Base-by-base conservation (phyloP, 2,888 invertebrate species). In the Laothoe populi region DNA sequence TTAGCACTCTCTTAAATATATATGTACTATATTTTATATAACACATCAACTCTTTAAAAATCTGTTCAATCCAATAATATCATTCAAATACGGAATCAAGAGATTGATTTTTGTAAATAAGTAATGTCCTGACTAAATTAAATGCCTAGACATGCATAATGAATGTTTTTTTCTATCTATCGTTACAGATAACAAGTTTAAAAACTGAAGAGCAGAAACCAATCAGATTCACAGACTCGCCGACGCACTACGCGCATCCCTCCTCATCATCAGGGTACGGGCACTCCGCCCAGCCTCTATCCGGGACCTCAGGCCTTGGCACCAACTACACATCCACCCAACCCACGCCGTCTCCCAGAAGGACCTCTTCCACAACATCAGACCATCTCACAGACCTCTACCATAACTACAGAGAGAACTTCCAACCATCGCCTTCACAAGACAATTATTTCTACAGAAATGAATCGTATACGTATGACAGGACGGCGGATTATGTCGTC, bases 191-290 rank as follows among this genome's bases (percentile, higher is more conserved):
- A 63, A 81, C 90, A 2, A 87, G 88, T 57, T 79, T 94, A 8
- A 94, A 93, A 75, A 80, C 90, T 19, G 94, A 94, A 60, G 95
- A 94, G 66, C 93, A 93, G 70, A 95, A 95, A 72, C 95, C 96
- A 0, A 86, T 96, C 58, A 91, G 96, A 62, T 96, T 96, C 85
- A 95, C 96, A 0, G 96, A 97, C 82, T 96, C 96, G 1, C 96
- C 95, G 13, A 95, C 95, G 63, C 96, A 95, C 75, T 95, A 95
- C 82, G 93, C 93, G 4, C 93, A 89, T 62, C 83, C 92, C 4
- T 93, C 92, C 53, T 90, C 93, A 0, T 91, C 93, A 0, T 92
- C 92, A 0, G 92, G 90, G 16, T 91, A 90, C 78, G 94, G 93
- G 0, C 88, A 92, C 63, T 93, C 94, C 0, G 93, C 87, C 0